These are phyloP conservation scores for Cacatua alba DNA, from an alignment of 2,113 vertebrate genomes.

Conservation along the genomic window DNA sequence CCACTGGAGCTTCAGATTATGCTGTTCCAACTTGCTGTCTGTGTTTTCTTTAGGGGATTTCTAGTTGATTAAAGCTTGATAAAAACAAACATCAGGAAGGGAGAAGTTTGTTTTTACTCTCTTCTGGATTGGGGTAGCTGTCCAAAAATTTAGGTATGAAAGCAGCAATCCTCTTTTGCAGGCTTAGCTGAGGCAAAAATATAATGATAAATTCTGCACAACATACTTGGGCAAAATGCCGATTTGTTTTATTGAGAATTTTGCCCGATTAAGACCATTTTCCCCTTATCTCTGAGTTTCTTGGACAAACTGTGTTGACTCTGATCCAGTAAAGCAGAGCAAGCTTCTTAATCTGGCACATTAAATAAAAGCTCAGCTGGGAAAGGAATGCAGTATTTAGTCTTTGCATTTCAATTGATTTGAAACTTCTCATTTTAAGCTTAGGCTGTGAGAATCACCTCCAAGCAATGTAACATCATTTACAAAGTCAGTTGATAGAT, in stretches of 20 bases:
- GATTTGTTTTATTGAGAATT: slow-evolving; percentile 8
- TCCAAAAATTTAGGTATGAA: background rate
- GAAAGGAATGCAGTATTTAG: slow-evolving; percentile 40
- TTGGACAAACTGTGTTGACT: slow-evolving; percentile 22
- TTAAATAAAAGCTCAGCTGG: slow-evolving; percentile 50
- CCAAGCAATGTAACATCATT: background rate
- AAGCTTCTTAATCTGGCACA: slow-evolving; percentile 50
- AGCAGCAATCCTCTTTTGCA: background rate
- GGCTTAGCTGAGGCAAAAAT: background rate
- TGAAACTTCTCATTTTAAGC: slow-evolving; percentile 47
- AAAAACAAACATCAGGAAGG: background rate
- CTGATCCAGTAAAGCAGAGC: slow-evolving; percentile 40
- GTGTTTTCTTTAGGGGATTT: slow-evolving; percentile 13
- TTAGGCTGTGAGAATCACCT: background rate
- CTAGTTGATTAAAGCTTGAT: background rate
- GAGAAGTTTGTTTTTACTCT: background rate
- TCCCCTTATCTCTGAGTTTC: slow-evolving; percentile 28
- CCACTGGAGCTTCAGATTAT: slow-evolving; percentile 36
- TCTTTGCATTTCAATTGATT: slow-evolving; percentile 55
- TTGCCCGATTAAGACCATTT: slow-evolving; percentile 9
- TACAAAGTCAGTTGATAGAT: background rate
- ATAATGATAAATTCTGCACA: background rate
- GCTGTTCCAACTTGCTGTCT: slow-evolving; percentile 35
- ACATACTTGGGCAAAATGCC: background rate
- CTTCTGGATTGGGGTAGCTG: background rate